These are phyloP conservation scores for Sinocyclocheilus anophthalmus DNA, from an alignment of 2,113 vertebrate genomes.

Conservation along the genomic window DNA sequence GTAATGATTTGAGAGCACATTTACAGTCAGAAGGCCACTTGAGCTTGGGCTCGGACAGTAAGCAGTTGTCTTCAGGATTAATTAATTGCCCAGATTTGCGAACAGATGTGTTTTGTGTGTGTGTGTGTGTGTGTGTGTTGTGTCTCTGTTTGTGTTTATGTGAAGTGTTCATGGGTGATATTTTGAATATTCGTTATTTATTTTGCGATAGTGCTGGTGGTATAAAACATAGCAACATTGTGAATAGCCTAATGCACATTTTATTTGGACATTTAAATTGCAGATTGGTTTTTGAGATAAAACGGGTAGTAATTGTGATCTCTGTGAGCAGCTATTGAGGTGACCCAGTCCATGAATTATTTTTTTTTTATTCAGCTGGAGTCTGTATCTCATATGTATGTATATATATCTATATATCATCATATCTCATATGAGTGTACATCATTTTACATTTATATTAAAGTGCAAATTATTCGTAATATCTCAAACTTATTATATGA, in stretches of 20 bases:
- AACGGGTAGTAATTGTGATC: no score
- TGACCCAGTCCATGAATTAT: not conserved
- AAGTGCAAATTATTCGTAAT: not conserved
- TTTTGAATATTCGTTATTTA: not conserved
- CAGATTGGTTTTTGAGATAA: no score
- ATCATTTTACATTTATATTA: not conserved
- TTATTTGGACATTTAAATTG: not conserved
- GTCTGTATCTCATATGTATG: no score
- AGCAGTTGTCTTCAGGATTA: constrained; percentile 16
- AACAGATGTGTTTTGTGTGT: constrained; percentile 17
- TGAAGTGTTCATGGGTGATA: not conserved
- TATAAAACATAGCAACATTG: not conserved
- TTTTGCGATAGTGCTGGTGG: not conserved
- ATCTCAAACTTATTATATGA: not conserved
- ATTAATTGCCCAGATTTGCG: constrained; percentile 8
- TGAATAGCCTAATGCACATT: not conserved
- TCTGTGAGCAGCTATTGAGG: not conserved
- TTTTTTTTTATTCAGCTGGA: no score
- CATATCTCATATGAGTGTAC: no score
- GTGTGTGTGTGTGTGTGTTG: constrained; percentile 27
- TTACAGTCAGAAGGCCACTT: not conserved
- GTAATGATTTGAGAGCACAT: not conserved
- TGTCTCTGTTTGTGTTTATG: constrained; percentile 10
- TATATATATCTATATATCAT: no score
- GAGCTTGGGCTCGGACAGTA: not conserved